Percentiles rank a stretch among this genome's conserved stretches.
phyloP scores from a whole-genome alignment of 2,797 vertebrate genomes.

The Megaceryle alcyon region DNA sequence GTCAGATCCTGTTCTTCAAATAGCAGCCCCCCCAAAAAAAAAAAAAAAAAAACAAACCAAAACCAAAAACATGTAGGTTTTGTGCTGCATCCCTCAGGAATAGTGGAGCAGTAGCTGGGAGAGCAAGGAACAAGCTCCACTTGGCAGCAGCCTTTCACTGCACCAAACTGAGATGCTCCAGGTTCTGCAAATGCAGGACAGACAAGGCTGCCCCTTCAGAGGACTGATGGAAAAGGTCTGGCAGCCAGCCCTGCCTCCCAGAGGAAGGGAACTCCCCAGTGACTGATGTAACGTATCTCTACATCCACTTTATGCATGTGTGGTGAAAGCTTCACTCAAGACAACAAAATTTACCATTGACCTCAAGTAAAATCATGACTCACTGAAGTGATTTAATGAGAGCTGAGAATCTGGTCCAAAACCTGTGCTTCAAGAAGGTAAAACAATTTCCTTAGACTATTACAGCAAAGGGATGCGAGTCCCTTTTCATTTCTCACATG shows the following conservation, averaged over 20 bases:
- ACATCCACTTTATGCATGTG: accelerated
- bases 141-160: not conserved
- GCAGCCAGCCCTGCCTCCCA: not conserved
- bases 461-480: not conserved
- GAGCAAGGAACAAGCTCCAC: not conserved
- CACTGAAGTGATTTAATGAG: not conserved
- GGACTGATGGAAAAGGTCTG: not conserved
- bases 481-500: not conserved
- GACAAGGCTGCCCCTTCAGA: accelerated
- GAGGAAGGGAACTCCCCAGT: not conserved
- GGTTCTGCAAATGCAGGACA: not conserved
- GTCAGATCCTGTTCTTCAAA: not conserved
- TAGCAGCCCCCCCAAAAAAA: not conserved
- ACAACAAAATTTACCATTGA: not conserved
- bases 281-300: not conserved
- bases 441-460: not conserved
- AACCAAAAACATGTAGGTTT: not conserved
- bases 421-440: not conserved
- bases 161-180: not conserved
- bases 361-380: not conserved
- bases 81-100: not conserved
- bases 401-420: not conserved
- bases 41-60: not conserved
- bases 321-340: not conserved
- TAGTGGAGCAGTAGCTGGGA: not conserved